Evolutionary conservation across 2,888 invertebrate genomes (phyloP).

Genomic region (Electrophaes corylata): DNA sequence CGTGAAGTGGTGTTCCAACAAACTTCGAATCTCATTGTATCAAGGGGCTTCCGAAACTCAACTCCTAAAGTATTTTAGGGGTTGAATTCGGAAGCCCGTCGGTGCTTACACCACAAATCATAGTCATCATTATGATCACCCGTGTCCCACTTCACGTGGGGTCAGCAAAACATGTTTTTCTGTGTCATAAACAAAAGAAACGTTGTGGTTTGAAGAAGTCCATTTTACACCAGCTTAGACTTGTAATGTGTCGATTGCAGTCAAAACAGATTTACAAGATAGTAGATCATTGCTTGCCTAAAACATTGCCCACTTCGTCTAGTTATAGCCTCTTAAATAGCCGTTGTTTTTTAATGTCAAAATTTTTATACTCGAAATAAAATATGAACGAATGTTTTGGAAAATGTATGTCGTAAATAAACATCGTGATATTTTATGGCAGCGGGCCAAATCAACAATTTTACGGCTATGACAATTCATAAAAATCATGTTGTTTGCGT

Average conservation of each 20-base stretch:
- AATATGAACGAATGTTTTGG: slow-evolving; percentile 20
- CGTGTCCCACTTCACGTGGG: neutral
- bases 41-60: too few relatives aligned
- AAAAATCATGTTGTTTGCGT: slow-evolving; percentile 15
- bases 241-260: too few relatives aligned
- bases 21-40: neutral
- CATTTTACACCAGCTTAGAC: too few relatives aligned
- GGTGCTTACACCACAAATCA: too few relatives aligned
- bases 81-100: too few relatives aligned
- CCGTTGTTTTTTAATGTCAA: slow-evolving; percentile 15
- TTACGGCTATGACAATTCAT: slow-evolving; percentile 23
- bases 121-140: neutral
- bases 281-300: too few relatives aligned
- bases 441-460: slow-evolving; percentile 24
- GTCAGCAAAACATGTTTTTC: too few relatives aligned
- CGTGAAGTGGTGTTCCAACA: neutral
- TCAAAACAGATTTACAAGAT: too few relatives aligned
- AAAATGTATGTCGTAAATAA: slow-evolving; percentile 24
- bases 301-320: neutral
- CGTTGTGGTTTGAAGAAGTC: too few relatives aligned
- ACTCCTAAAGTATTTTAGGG: too few relatives aligned
- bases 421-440: slow-evolving; percentile 27
- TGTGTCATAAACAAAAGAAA: too few relatives aligned
- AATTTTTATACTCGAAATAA: slow-evolving; percentile 18
- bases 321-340: neutral